Evolutionary conservation across 2,888 invertebrate species (phyloP).

Genomic region (Tinea pellionella): DNA sequence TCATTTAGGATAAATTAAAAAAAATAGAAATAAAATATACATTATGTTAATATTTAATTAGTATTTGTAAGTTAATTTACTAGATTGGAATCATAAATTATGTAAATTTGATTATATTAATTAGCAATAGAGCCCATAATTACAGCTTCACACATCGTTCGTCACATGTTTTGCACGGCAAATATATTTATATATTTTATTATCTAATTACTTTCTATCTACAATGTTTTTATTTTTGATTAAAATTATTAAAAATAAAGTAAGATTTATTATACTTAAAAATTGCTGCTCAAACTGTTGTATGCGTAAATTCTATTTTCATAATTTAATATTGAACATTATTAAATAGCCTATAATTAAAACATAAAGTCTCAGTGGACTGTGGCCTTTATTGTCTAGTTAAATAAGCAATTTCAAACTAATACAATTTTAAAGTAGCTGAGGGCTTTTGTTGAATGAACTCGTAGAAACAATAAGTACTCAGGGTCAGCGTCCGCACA

Average conservation of each 20-base stretch:
- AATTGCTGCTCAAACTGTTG: no score
- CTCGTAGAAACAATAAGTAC: background rate
- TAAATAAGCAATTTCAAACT: no score
- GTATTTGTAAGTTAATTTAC: background rate
- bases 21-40: no score
- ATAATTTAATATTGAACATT: no score
- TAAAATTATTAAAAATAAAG: no score
- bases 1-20: no score
- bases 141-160: background rate
- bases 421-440: background rate
- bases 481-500: background rate
- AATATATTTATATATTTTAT: background rate
- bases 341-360: no score
- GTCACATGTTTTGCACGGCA: background rate
- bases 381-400: no score
- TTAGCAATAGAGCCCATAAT: background rate
- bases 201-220: background rate
- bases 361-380: no score
- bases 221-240: no score
- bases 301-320: no score
- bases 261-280: no score
- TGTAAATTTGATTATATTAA: background rate
- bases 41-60: background rate
- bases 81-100: background rate
- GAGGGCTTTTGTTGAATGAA: background rate